Evolutionary conservation across 1,140 invertebrate species (phyloP), one percentile per base, ranked within the genome.

Genomic region (Bombus vancouverensis): DNA sequence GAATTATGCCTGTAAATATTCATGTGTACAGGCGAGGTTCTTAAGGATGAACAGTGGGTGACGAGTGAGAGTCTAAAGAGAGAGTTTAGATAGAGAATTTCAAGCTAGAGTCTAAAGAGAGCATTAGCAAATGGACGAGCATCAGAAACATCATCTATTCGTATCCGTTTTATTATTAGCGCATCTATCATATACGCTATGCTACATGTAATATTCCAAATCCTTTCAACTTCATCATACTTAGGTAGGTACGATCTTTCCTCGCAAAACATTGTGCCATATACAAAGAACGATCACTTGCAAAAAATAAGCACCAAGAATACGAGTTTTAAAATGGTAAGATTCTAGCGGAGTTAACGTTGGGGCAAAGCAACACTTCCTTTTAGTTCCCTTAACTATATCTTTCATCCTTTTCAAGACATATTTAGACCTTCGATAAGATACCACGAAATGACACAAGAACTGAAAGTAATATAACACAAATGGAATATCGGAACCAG

Each of bases 1-100:
- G 44, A 79, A 79, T 79, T 66, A 79, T n/a, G 42, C 22, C 42
- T 66, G 18, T 65, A 62, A 66, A 66, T 47, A 66, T 47, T 39
- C 34, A 22, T 12, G 37, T 18, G 53, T 18, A 32, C 37, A 34
- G n/a, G 42, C 62, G 39, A 68, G 62, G n/a, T 79, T 79, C 77
- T 79, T 68, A 66, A 68, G 62, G 42, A 62, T 22, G 62, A 66
- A 66, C 77, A 79, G 77, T 79, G 62, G 62, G 39, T 68, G 77
- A 66, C 77, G 62, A 65, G 37, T 15, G 34, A 59, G 77, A 66
- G n/a, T 25, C 76, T 78, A 78, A 78, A 79, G 76, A 79, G 76
- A 66, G 77, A 79, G 77, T 79, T 79, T 66, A 79, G 62, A 79
- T 68, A 79, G 77, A 68, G 77, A 79, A 79, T 79, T 79, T 79